A percentile compares a stretch with the other conserved stretches of the same genome.
These are phyloP conservation scores for Acanthosoma haemorrhoidale DNA, from an alignment of 2,888 invertebrate genomes.

Conservation along the genomic window DNA sequence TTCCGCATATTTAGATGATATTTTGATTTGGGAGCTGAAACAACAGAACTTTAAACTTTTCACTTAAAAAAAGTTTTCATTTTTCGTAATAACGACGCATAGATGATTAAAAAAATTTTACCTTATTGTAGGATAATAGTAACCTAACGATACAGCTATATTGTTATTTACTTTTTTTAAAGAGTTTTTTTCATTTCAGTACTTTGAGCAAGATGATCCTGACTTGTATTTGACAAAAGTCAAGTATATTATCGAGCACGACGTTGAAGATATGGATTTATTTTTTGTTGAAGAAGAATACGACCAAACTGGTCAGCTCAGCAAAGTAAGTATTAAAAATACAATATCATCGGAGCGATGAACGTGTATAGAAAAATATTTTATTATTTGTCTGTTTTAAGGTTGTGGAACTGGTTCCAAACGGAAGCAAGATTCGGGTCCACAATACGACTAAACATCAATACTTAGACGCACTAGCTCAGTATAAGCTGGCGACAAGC, in stretches of 20 bases:
- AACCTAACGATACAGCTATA: too few relatives aligned
- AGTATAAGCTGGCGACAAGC: constrained; percentile 76
- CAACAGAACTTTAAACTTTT: too few relatives aligned
- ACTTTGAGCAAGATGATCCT: constrained; percentile 94
- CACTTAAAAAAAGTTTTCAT: too few relatives aligned
- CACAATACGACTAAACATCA: constrained; percentile 68
- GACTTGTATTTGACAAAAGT: constrained; percentile 89
- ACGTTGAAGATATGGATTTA: constrained; percentile 76
- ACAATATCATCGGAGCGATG: neutral
- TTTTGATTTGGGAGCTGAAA: too few relatives aligned
- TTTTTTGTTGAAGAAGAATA: constrained; percentile 88
- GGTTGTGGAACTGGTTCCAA: constrained; percentile 73
- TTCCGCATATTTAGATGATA: too few relatives aligned
- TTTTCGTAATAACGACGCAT: too few relatives aligned
- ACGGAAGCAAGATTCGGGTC: constrained; percentile 67
- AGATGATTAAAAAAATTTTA: too few relatives aligned
- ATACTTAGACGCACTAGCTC: constrained; percentile 84
- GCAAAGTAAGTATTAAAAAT: constrained; percentile 51
- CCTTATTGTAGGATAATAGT: too few relatives aligned
- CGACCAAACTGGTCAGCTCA: constrained; percentile 66
- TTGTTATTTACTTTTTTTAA: too few relatives aligned
- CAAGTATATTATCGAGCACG: constrained; percentile 85
- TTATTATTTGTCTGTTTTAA: constrained; percentile 41
- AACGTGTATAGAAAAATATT: neutral
- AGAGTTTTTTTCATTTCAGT: constrained; percentile 56